Conservation (phyloP, 2,888 invertebrate genomes). For the Philereme vetulata region DNA sequence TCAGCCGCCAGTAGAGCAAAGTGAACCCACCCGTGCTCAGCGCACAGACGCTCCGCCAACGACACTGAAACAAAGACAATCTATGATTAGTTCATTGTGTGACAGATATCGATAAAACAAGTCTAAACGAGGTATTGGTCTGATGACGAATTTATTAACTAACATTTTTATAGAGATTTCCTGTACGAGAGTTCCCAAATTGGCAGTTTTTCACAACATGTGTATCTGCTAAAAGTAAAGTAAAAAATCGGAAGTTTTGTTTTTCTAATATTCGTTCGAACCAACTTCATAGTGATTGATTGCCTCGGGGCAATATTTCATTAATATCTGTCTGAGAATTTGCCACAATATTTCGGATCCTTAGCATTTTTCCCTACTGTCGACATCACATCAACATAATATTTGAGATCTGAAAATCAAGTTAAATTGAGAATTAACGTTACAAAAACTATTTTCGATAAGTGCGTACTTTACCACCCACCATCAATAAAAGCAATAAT, state of each 20-base stretch:
- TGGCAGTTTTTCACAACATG: slow-evolving; percentile 41
- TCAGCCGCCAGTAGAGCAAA: slow-evolving; percentile 90
- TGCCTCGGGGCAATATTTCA: slow-evolving; percentile 70
- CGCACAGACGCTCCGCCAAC: slow-evolving; percentile 88
- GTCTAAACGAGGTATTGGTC: slow-evolving; percentile 11
- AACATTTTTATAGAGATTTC: not conserved
- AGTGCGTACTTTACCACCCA: slow-evolving; percentile 40
- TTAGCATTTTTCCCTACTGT: slow-evolving; percentile 47
- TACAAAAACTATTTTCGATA: slow-evolving; percentile 16
- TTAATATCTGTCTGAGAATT: slow-evolving; percentile 78
- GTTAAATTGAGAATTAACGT: not conserved
- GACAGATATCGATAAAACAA: slow-evolving; percentile 7
- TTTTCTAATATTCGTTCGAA: slow-evolving; percentile 56
- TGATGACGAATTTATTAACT: not conserved
- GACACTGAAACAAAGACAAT: slow-evolving; percentile 85
- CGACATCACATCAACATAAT: slow-evolving; percentile 7
- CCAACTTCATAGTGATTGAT: slow-evolving; percentile 71
- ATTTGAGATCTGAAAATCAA: not conserved
- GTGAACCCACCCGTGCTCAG: slow-evolving; percentile 87
- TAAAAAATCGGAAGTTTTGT: slow-evolving; percentile 52
- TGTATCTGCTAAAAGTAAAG: slow-evolving; percentile 50
- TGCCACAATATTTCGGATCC: slow-evolving; percentile 53
- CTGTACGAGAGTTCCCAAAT: not conserved
- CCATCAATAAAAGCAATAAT: slow-evolving; percentile 57
- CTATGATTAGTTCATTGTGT: slow-evolving; percentile 6